Conservation (phyloP, 2,888 invertebrate genomes). For the Oligia latruncula region DNA sequence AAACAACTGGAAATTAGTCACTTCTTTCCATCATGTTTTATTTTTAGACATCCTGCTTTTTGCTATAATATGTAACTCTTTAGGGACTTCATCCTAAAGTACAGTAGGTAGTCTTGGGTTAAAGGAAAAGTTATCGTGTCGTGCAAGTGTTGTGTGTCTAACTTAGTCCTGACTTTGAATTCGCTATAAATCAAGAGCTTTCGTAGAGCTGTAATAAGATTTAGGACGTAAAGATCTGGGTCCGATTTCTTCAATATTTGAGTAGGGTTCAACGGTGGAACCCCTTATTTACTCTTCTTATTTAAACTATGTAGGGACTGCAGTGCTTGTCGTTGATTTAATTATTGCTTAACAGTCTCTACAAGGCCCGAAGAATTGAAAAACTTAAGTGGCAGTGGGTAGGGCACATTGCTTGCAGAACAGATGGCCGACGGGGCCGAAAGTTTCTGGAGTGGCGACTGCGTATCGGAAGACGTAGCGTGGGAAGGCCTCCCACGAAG, state of each 20-base stretch:
- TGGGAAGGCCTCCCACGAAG: neutral
- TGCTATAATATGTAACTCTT: neutral
- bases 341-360: neutral
- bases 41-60: neutral
- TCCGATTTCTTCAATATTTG: slow-evolving; percentile 40
- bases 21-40: slow-evolving; percentile 4
- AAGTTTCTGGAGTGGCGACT: neutral
- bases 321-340: slow-evolving; percentile 24
- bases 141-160: neutral
- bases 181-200: slow-evolving; percentile 46
- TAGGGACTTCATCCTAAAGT: neutral
- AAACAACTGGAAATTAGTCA: neutral
- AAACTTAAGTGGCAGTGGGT: neutral
- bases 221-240: slow-evolving; percentile 9
- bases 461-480: neutral
- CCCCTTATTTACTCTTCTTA: slow-evolving; percentile 4
- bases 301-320: slow-evolving; percentile 32
- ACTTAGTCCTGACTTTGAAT: slow-evolving; percentile 30
- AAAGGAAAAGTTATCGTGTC: slow-evolving; percentile 6
- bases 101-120: neutral
- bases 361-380: neutral
- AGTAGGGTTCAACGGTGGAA: slow-evolving; percentile 39
- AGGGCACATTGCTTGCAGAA: neutral
- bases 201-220: slow-evolving; percentile 29
- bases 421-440: neutral